Percentiles rank a stretch among this genome's conserved stretches.
Conservation (phyloP, 2,888 invertebrate genomes). For the Odontothrips loti region DNA sequence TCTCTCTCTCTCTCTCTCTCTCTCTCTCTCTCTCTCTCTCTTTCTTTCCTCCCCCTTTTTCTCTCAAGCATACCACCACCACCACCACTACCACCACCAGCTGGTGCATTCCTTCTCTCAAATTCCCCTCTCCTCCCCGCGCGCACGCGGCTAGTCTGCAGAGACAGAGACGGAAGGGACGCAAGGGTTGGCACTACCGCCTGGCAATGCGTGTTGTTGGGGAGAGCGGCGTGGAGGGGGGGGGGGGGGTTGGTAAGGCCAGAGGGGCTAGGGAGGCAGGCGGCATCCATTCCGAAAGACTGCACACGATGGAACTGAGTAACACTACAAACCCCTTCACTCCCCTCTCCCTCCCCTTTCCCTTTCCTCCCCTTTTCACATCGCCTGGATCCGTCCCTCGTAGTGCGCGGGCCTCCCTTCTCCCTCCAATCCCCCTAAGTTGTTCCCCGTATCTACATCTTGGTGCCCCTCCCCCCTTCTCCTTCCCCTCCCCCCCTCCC, state of each 20-base stretch:
- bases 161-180: background rate
- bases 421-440: conserved; percentile 24
- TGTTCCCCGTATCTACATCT: conserved; percentile 4
- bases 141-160: too few relatives aligned
- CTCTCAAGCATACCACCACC: too few relatives aligned
- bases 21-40: background rate
- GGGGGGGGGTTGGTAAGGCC: background rate
- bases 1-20: background rate
- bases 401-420: background rate
- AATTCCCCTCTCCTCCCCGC: background rate
- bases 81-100: too few relatives aligned
- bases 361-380: background rate
- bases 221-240: background rate
- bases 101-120: too few relatives aligned
- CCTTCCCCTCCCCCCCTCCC: too few relatives aligned
- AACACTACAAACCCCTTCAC: conserved; percentile 9
- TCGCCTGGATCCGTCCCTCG: background rate
- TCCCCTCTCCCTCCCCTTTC: background rate
- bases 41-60: background rate
- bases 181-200: background rate
- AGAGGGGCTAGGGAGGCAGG: background rate
- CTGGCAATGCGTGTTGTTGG: too few relatives aligned
- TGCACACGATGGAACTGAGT: conserved; percentile 23
- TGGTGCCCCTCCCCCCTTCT: background rate
- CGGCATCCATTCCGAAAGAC: conserved; percentile 16